Evolutionary conservation across 1,140 invertebrate species (phyloP).

Genomic region (Pachyrhynchus sulphureomaculatus): DNA sequence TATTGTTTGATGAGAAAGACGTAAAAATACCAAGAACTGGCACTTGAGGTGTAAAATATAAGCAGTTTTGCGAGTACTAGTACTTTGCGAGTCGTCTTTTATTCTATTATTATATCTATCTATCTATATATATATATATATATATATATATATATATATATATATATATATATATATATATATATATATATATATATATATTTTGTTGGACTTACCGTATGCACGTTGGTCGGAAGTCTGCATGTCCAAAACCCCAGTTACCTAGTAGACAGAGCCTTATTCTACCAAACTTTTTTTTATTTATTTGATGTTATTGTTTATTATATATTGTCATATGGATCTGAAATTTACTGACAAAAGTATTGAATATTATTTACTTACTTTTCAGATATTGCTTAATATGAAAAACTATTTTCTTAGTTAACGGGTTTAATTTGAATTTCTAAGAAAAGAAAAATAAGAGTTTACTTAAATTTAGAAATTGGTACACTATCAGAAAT

Average conservation of each 20-base stretch:
- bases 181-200: conserved; percentile 41
- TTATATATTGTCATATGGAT: neutral
- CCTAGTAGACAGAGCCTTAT: conserved; percentile 5
- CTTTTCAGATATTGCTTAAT: too few species aligned
- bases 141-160: conserved; percentile 50
- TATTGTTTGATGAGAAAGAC: too few species aligned
- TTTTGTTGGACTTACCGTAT: conserved; percentile 40
- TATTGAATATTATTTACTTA: too few species aligned
- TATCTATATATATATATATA: too few species aligned
- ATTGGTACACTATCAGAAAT: too few species aligned
- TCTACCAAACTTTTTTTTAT: neutral
- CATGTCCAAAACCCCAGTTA: conserved; percentile 30
- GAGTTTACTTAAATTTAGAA: too few species aligned
- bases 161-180: conserved; percentile 51
- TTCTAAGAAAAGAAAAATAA: too few species aligned
- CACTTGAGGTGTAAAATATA: neutral
- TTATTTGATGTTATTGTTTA: neutral
- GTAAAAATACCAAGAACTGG: too few species aligned
- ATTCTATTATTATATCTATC: conserved; percentile 40
- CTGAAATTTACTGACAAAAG: neutral
- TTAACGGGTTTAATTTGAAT: too few species aligned
- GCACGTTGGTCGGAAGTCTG: conserved; percentile 44
- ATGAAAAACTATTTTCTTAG: too few species aligned
- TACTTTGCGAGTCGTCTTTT: conserved; percentile 45
- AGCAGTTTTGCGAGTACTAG: conserved; percentile 17